Evolutionary conservation across 2,888 invertebrate genomes (phyloP), one percentile per base, ranked within the genome.

Genomic region (Punctoribates punctum): DNA sequence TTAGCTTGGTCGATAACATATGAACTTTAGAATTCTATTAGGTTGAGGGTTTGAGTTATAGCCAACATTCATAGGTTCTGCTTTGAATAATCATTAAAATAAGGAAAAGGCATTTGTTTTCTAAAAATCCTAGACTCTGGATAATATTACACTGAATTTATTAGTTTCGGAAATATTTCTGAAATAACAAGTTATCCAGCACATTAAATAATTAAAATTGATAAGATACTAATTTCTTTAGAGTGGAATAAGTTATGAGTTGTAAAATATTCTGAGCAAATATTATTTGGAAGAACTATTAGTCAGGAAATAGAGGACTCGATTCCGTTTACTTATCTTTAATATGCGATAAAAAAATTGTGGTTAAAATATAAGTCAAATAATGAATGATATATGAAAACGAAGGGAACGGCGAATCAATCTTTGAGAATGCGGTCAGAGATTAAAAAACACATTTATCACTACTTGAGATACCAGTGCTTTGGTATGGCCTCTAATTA

Each of bases 301-400:
- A 60, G 60, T 29, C 17, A 9, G 27, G 27, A 27, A 29, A 60
- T 60, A 15, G 13, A 60, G 13, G 60, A 60, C 60, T 29, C 17
- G 29, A 60, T 27, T 60, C 60, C 60, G 25, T 27, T 27, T 60
- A 27, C 60, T 60, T 60, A 60, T 60, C 60, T 60, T 60, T 60
- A 13, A 42, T 60, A 27, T 29, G 60, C 15, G 27, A 60, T 60
- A 57, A 57, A 23, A 25, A 57, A 57, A 20, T 57, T 57, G 57
- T 13, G 57, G 57, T 57, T 23, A 60, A 60, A 60, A 42, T 42
- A 42, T 29, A 29, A 60, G 60, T 60, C 29, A 60, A 60, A 27
- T 27, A 60, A 60, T 60, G 60, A 60, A 51, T 60, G 23, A 25
- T 60, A 29, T 60, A 60, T 27, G 25, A 57, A 60, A 60, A 60